phyloP scores from a whole-genome alignment of 2,888 invertebrate species.

The Cephus rjabovi region DNA sequence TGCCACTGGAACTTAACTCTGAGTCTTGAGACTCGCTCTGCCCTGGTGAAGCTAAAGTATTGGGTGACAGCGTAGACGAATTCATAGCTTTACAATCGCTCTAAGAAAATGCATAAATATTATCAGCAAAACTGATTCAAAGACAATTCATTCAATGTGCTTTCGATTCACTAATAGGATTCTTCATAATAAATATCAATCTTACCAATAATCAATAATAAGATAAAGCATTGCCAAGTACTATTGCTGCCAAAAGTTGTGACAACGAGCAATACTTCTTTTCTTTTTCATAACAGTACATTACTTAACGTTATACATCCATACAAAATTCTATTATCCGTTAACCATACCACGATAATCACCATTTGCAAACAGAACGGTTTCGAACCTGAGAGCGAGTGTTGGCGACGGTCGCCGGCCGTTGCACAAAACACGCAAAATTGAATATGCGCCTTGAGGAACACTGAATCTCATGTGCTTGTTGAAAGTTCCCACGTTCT shows the following conservation, averaged over 20 bases:
- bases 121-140: not conserved
- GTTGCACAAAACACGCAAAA: not conserved
- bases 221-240: not conserved
- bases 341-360: not conserved
- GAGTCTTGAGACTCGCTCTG: constrained; percentile 60
- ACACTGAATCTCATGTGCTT: not conserved
- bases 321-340: not conserved
- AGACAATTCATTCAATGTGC: not conserved
- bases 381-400: not conserved
- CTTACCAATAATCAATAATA: not conserved
- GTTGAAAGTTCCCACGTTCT: not conserved
- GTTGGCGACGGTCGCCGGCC: no score
- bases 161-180: not conserved
- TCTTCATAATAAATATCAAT: not conserved
- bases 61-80: constrained; percentile 55
- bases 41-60: constrained; percentile 49
- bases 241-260: not conserved
- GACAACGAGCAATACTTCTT: not conserved
- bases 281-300: not conserved
- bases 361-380: not conserved
- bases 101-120: not conserved
- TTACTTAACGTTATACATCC: not conserved
- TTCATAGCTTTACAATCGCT: constrained; percentile 49
- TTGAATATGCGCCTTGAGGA: not conserved
- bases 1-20: constrained; percentile 46